These are phyloP conservation scores for Ceraclea dissimilis DNA, from an alignment of 2,888 invertebrate genomes.

Conservation along the genomic window DNA sequence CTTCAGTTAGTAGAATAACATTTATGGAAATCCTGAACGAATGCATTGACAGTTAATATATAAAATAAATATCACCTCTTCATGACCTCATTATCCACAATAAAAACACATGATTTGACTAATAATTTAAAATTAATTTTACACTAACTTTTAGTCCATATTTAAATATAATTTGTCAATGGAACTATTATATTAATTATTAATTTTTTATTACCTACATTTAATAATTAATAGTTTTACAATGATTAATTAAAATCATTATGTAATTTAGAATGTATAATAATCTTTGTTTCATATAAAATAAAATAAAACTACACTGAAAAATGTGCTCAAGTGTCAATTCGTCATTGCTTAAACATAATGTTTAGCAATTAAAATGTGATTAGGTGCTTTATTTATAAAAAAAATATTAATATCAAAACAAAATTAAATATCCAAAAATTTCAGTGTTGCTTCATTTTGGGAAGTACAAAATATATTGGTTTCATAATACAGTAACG, in stretches of 20 bases:
- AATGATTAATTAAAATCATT: neutral
- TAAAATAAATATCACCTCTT: too few relatives aligned
- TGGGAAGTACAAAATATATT: neutral
- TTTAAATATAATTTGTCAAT: neutral
- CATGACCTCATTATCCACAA: neutral
- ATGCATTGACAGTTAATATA: too few relatives aligned
- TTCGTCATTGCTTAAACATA: slow-evolving; percentile 16
- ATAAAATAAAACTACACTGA: slow-evolving; percentile 1
- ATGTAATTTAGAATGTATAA: slow-evolving; percentile 1
- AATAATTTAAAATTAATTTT: neutral
- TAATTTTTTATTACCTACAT: neutral
- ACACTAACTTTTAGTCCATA: neutral
- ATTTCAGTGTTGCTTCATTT: neutral
- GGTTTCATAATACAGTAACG: neutral
- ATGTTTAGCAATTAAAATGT: slow-evolving; percentile 13
- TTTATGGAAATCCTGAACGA: too few relatives aligned
- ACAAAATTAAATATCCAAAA: slow-evolving; percentile 2
- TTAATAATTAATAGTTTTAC: neutral
- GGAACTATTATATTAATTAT: neutral
- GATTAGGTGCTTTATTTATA: slow-evolving; percentile 17
- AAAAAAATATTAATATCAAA: slow-evolving; percentile 1
- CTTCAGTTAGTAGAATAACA: too few relatives aligned
- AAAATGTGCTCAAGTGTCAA: slow-evolving; percentile 16
- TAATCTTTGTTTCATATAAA: neutral
- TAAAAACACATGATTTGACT: neutral